Conservation (phyloP, 2,113 vertebrate species). For the Rafetus swinhoei region DNA sequence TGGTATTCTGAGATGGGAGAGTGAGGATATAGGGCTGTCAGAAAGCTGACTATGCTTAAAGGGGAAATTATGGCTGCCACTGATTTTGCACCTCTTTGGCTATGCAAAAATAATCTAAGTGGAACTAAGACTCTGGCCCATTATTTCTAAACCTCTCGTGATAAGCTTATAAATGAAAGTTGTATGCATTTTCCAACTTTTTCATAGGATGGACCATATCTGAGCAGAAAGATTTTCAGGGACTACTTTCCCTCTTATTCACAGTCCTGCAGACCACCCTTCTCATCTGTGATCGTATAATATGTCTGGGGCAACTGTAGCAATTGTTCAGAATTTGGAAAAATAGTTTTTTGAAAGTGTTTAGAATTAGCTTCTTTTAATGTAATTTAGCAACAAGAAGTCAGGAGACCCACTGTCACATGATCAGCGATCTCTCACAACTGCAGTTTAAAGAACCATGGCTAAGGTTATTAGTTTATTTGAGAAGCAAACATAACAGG, state of each 20-base stretch:
- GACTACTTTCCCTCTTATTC: background rate
- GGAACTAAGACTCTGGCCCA: background rate
- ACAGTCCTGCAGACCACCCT: background rate
- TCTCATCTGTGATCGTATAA: constrained; percentile 48
- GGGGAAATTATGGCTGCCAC: background rate
- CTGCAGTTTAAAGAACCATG: background rate
- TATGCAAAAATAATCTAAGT: background rate
- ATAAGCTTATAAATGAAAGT: background rate
- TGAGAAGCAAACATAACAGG: background rate
- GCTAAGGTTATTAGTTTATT: background rate
- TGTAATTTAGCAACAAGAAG: constrained; percentile 56
- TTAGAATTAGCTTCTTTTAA: constrained; percentile 53
- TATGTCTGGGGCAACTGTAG: constrained; percentile 52
- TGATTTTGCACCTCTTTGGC: background rate
- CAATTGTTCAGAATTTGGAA: constrained; percentile 27
- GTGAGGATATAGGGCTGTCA: background rate
- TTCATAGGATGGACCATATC: background rate
- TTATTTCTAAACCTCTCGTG: background rate
- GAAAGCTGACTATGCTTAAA: background rate
- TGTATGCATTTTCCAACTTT: background rate
- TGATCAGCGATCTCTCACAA: background rate
- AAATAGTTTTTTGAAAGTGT: constrained; percentile 49
- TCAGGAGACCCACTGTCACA: constrained; percentile 22
- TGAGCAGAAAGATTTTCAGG: background rate
- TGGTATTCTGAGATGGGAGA: background rate